A percentile compares a stretch with the other conserved stretches of the same genome.
Conservation (phyloP, 2,113 vertebrate genomes). For the Carassius gibelio region DNA sequence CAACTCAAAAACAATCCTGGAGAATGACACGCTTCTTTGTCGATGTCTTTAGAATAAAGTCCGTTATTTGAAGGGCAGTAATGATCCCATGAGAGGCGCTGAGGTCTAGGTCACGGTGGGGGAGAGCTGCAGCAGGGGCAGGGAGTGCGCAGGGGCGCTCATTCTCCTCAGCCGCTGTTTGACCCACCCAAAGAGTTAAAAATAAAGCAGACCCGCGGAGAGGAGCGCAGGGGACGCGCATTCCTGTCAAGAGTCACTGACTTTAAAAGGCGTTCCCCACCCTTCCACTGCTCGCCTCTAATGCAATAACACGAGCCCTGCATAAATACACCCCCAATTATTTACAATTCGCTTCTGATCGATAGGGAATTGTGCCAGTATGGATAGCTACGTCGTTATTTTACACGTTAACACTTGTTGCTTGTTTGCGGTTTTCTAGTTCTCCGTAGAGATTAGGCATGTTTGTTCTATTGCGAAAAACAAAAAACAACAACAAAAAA, state of each 20-base stretch:
- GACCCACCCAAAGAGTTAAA: constrained; percentile 80
- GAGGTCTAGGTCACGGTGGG: constrained; percentile 59
- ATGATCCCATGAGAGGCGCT: constrained; percentile 67
- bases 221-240: constrained; percentile 68
- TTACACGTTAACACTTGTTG: neutral
- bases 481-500: too few relatives aligned
- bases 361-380: neutral
- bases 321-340: too few relatives aligned
- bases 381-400: neutral
- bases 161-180: constrained; percentile 68
- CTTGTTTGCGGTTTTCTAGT: neutral
- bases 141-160: constrained; percentile 61
- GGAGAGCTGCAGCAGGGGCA: constrained; percentile 58
- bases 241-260: constrained; percentile 74
- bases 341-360: neutral
- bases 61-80: constrained; percentile 63
- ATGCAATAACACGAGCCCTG: constrained; percentile 12
- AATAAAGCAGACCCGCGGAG: constrained; percentile 74
- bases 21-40: constrained; percentile 37
- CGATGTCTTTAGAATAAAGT: constrained; percentile 51
- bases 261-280: constrained; percentile 72
- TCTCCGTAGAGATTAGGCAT: neutral
- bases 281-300: constrained; percentile 51
- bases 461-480: too few relatives aligned
- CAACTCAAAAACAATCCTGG: constrained; percentile 14